A percentile compares a stretch with the other conserved stretches of the same genome.
Conservation (phyloP, 2,888 invertebrate genomes). For the Drosophila testacea region DNA sequence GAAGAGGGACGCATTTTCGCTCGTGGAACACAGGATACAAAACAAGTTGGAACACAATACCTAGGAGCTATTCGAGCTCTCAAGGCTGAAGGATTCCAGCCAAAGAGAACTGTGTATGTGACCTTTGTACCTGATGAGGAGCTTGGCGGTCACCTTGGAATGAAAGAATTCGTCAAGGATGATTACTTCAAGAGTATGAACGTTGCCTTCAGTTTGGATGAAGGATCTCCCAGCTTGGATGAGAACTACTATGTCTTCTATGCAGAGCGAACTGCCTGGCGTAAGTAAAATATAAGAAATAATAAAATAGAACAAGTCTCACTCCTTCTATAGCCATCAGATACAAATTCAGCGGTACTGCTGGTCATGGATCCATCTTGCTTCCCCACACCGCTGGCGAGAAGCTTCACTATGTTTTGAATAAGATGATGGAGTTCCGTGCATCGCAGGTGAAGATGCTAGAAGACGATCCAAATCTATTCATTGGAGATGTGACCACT, state of each 20-base stretch:
- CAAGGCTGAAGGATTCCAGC: constrained; percentile 86
- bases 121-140: constrained; percentile 91
- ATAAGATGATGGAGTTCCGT: constrained; percentile 88
- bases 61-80: constrained; percentile 90
- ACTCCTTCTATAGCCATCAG: constrained; percentile 88
- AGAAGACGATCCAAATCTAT: constrained; percentile 70
- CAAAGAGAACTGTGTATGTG: constrained; percentile 89
- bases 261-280: constrained; percentile 89
- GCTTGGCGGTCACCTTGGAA: constrained; percentile 90
- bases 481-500: constrained; percentile 93
- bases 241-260: constrained; percentile 88
- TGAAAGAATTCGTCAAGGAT: constrained; percentile 89
- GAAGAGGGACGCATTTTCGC: constrained; percentile 92
- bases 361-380: constrained; percentile 95
- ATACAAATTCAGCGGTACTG: constrained; percentile 91
- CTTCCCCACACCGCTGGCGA: constrained; percentile 93
- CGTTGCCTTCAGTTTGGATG: constrained; percentile 92
- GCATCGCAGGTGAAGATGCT: constrained; percentile 87
- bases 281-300: constrained; percentile 85
- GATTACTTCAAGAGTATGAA: constrained; percentile 89
- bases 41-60: constrained; percentile 92
- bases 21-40: constrained; percentile 92
- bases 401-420: constrained; percentile 90
- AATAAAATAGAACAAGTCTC: not conserved
- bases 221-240: constrained; percentile 90